These are phyloP conservation scores for Clistopyga incitator DNA, from an alignment of 2,888 invertebrate species.

Conservation along the genomic window DNA sequence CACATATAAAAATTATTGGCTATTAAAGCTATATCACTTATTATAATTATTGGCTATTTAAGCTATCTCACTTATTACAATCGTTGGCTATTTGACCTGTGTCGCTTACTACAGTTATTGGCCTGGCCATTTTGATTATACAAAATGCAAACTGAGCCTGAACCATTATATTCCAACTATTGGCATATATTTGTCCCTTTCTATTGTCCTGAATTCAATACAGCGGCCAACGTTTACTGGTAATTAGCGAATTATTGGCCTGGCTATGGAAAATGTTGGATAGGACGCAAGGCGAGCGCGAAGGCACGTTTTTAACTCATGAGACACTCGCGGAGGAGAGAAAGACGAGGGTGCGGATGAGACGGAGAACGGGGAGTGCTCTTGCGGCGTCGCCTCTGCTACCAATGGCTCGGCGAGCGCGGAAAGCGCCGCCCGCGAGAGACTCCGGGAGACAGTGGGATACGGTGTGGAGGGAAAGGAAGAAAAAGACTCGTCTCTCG, in stretches of 20 bases:
- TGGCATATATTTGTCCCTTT: neutral
- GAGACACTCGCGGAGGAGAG: slow-evolving; percentile 27
- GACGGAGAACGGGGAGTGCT: slow-evolving; percentile 20
- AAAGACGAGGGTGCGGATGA: slow-evolving; percentile 45
- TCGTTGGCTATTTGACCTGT: no score
- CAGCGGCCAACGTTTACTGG: neutral
- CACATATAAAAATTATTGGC: no score
- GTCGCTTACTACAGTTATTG: no score
- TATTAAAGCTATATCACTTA: no score
- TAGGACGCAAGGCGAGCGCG: slow-evolving; percentile 6
- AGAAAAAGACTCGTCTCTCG: slow-evolving; percentile 53
- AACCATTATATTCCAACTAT: neutral
- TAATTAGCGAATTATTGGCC: slow-evolving; percentile 17
- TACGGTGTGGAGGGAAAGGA: slow-evolving; percentile 39
- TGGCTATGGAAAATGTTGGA: neutral
- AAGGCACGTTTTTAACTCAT: slow-evolving; percentile 18
- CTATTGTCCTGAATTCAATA: neutral
- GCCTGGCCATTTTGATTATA: no score
- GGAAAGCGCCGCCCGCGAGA: slow-evolving; percentile 39
- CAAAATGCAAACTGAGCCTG: no score
- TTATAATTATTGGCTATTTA: no score
- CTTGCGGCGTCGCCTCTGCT: slow-evolving; percentile 62
- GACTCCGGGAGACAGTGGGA: slow-evolving; percentile 33
- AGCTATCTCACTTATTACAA: no score
- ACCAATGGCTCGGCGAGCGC: slow-evolving; percentile 47